Evolutionary conservation across 2,113 vertebrate genomes (phyloP), one percentile per base, ranked within the genome.

Genomic region (Axis porcinus): DNA sequence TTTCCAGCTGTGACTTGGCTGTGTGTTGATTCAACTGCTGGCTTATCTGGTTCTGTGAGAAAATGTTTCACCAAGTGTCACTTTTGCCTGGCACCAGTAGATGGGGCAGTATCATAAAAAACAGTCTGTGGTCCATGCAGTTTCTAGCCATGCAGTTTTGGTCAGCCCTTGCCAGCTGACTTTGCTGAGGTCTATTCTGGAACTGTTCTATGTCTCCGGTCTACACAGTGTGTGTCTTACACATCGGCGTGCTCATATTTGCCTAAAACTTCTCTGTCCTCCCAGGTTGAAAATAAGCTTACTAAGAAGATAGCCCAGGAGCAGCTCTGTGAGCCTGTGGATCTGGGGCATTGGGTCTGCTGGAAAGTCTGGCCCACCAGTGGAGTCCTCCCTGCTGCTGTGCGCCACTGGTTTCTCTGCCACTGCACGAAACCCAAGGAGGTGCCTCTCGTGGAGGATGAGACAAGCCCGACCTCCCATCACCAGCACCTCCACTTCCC

Each of bases 61-160:
- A 92, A 89, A 54, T 10, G 36, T 58, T 54, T 78, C 58, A 27
- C 30, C 47, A 23, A 27, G 57, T 36, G 52, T 98, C 97, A 98
- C 89, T 98, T 98, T 96, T 90, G 30, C 83, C 45, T 88, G 40
- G 30, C 86, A 86, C 98, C 98, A 98, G 97, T 98, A 99, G 99
- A 95, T 99, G 99, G 98, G 95, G 98, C 78, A 79, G 95, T 81
- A 50, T 64, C 98, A 98, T 97, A 97, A 86, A 81, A n/a, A 87
- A 74, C n/a, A 84, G 55, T 2, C 28, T 30, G 2, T 8, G 8
- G 43, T 52, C 30, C 23, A 1, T 40, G 43, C 25, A 30, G 60
- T 14, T 67, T 81, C 86, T 43, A 45, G 62, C 62, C 33, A 70
- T 23, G 67, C 67, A 70, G 67, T 23, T 40, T 70, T 5, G 1